phyloP scores from a whole-genome alignment of 2,797 vertebrate genomes.

The Chanos chanos region DNA sequence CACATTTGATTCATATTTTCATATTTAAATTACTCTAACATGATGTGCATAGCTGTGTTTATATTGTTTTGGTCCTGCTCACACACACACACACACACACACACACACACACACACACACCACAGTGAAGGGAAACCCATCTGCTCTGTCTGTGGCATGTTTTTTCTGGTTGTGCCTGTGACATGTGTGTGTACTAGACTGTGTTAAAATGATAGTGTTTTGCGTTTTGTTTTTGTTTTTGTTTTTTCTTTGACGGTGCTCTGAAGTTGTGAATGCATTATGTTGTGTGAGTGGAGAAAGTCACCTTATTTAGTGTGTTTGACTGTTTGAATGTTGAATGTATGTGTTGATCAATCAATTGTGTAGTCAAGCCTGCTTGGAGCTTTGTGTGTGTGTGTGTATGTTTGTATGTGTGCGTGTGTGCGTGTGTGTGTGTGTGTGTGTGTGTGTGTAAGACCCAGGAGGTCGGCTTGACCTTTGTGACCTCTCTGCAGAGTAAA shows the following conservation, averaged over 20 bases:
- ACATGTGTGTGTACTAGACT: too few species aligned
- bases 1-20: too few species aligned
- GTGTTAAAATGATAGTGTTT: too few species aligned
- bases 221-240: too few species aligned
- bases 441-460: conserved; percentile 41
- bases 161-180: too few species aligned
- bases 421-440: conserved; percentile 5
- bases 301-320: conserved; percentile 10
- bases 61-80: too few species aligned
- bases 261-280: neutral
- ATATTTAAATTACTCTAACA: too few species aligned
- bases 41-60: too few species aligned
- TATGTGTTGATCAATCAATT: neutral
- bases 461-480: conserved; percentile 25
- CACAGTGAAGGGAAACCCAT: too few species aligned
- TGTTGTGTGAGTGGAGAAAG: conserved; percentile 15
- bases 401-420: neutral
- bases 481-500: conserved; percentile 43
- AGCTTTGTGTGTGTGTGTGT: neutral
- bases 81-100: too few species aligned
- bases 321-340: neutral
- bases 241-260: too few species aligned
- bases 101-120: neutral
- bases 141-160: too few species aligned
- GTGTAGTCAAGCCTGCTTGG: neutral